Evolutionary conservation across 2,888 invertebrate genomes (phyloP), one percentile per base, ranked within the genome.

Genomic region (Callyntrura sp.): DNA sequence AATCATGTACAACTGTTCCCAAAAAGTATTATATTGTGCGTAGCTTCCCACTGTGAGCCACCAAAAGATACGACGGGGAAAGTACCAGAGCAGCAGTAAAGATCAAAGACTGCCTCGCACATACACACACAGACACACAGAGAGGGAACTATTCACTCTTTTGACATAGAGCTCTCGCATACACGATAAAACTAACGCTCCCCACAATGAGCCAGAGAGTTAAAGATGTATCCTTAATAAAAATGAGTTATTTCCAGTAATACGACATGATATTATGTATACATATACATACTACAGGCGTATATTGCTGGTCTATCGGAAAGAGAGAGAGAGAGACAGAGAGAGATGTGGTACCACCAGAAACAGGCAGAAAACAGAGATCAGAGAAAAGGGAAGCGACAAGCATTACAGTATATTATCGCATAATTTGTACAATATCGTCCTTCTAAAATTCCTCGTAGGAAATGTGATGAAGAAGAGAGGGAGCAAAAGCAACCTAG

Each of bases 1-100:
- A 89, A 51, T 89, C 78, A 78, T 45, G n/a, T 76, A 60, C 88
- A 70, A 76, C 84, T 84, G 84, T 65, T 73, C 73, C 65, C 82
- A 82, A 79, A 79, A 79, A 35, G 25, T 78, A 51, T 28, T 55
- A 55, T 76, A 35, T 48, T 79, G n/a, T 48, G 48, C 65, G 45
- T 45, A 45, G 82, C 82, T 85, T 85, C 85, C 85, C 73, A 85
- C 85, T 73, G 85, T 51, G 65, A 83, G 79, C 51, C 70, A 70
- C 84, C 28, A 62, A 73, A 60, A 73, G 20, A 70, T 55, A 51
- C 62, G 5, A n/a, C 25, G 60, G 73, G 73, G 85, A 85, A 85
- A 85, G 85, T 57, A 85, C 70, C 84, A 84, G 51, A 51, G 25
- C 20, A 51, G 25, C 28, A 62, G 82, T 35, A 20, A 17, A 76